Percentiles rank a stretch among this genome's conserved stretches.
These are phyloP conservation scores for Hydrochoerus hydrochaeris DNA, from an alignment of 2,113 vertebrate species.

Conservation along the genomic window DNA sequence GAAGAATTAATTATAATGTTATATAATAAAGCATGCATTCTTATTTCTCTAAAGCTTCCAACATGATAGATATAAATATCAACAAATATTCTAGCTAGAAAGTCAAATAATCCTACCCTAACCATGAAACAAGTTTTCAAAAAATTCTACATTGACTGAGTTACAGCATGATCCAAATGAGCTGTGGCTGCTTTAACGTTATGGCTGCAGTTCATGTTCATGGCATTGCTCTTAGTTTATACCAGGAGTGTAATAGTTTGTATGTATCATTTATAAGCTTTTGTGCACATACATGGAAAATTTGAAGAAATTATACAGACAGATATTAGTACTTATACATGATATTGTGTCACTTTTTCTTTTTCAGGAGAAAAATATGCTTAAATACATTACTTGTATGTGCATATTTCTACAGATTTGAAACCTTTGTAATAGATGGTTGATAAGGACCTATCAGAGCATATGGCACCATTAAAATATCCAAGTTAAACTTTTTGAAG, in stretches of 20 bases:
- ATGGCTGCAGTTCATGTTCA: rapidly evolving
- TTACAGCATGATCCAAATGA: neutral
- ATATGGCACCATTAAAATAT: neutral
- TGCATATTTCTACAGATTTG: neutral
- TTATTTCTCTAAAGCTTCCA: neutral
- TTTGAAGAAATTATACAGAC: neutral
- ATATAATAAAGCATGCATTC: neutral
- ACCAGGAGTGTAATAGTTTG: neutral
- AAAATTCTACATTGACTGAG: neutral
- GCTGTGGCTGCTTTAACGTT: neutral
- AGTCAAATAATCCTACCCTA: neutral
- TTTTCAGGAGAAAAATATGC: no score
- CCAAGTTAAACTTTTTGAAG: neutral
- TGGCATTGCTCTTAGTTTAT: neutral
- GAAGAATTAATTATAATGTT: neutral
- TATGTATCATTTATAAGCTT: neutral
- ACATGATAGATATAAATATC: neutral
- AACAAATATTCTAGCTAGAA: neutral
- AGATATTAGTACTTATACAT: neutral
- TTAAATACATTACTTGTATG: no score
- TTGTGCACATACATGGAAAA: neutral
- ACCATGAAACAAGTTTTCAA: neutral
- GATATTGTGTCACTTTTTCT: neutral
- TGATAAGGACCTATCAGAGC: neutral
- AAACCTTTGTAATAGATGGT: neutral